phyloP scores from a whole-genome alignment of 1,140 invertebrate genomes.

The Drosophila ficusphila region DNA sequence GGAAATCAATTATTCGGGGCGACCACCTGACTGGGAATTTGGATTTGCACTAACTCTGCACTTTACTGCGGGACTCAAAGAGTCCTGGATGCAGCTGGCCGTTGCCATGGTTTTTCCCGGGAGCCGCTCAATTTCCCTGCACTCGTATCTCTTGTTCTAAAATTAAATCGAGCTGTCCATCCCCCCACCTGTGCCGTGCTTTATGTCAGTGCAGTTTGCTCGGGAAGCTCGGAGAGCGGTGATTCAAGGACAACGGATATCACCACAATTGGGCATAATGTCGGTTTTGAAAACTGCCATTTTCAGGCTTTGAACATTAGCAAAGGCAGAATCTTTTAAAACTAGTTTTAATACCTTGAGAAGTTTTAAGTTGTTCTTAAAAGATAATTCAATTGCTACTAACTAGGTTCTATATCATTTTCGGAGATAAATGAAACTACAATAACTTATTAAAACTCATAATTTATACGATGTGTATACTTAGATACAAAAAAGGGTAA shows the following conservation, averaged over 20 bases:
- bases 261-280: too few relatives aligned
- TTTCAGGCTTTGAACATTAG: too few relatives aligned
- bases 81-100: not conserved
- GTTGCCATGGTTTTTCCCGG: slow-evolving; percentile 33
- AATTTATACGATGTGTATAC: too few relatives aligned
- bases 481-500: too few relatives aligned
- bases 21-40: slow-evolving; percentile 3
- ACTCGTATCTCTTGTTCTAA: slow-evolving; percentile 28
- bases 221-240: not conserved
- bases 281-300: not conserved
- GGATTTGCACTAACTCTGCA: slow-evolving; percentile 6
- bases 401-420: too few relatives aligned
- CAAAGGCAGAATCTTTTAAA: too few relatives aligned
- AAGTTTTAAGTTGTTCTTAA: too few relatives aligned
- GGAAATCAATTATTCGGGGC: not conserved
- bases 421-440: too few relatives aligned
- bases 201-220: not conserved
- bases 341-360: too few relatives aligned
- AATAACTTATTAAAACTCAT: too few relatives aligned
- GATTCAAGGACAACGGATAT: not conserved
- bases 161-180: slow-evolving; percentile 32
- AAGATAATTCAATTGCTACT: too few relatives aligned
- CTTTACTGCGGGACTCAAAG: not conserved
- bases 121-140: not conserved
- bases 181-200: not conserved